A percentile compares a stretch with the other conserved stretches of the same genome.
phyloP scores from a whole-genome alignment of 2,888 invertebrate species.

The Drosophila ochracea region DNA sequence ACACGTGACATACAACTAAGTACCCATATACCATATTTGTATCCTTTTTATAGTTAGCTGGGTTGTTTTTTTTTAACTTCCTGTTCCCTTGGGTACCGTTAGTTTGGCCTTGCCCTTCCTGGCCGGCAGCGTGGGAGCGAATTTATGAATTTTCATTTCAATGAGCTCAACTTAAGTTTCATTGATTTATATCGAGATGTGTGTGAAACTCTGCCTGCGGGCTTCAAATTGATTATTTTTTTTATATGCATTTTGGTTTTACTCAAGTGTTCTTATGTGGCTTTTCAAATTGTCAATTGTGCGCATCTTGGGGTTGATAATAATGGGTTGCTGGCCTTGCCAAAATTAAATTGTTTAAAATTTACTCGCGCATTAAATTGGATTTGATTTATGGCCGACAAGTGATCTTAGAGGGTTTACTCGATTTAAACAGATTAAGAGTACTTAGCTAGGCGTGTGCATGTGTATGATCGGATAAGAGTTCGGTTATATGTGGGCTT shows the following conservation, averaged over 20 bases:
- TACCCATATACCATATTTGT: constrained; percentile 55
- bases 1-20: constrained; percentile 66
- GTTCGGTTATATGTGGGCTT: constrained; percentile 33
- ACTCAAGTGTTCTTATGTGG: constrained; percentile 39
- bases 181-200: constrained; percentile 67
- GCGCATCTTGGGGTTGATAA: constrained; percentile 41
- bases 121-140: constrained; percentile 63
- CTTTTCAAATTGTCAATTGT: constrained; percentile 48
- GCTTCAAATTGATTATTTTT: constrained; percentile 66
- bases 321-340: constrained; percentile 43
- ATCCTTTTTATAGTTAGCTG: constrained; percentile 36
- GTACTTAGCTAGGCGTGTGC: constrained; percentile 33
- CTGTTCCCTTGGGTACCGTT: constrained; percentile 61
- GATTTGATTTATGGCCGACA: constrained; percentile 69
- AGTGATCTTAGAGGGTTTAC: constrained; percentile 49
- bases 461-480: constrained; percentile 11
- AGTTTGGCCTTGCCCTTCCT: constrained; percentile 68
- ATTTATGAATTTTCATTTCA: constrained; percentile 40
- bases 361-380: constrained; percentile 52
- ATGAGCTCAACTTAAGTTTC: constrained; percentile 47
- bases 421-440: constrained; percentile 39
- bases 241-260: not conserved
- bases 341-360: constrained; percentile 64
- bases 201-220: constrained; percentile 65
- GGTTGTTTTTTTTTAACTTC: constrained; percentile 41